Base-by-base conservation (phyloP, 2,888 invertebrate genomes). In the Tetrapedia diversipes region DNA sequence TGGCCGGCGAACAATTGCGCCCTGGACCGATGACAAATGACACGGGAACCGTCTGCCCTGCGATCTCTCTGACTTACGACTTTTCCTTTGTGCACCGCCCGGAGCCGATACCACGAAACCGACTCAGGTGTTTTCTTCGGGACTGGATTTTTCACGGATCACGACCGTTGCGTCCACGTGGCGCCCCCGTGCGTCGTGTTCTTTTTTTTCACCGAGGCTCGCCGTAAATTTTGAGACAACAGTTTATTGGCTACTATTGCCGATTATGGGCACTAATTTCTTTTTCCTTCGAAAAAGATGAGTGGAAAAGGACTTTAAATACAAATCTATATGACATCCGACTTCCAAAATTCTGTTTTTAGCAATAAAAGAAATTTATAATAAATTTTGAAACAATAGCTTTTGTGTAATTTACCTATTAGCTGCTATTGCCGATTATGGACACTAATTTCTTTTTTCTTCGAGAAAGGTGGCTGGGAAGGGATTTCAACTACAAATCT, bases 11-110 rank as follows among this genome's bases (percentile, higher is more conserved):
- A 90, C 87, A 89, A 90, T 89, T 83, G 87, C 85, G 82, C 59
- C 83, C 79, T 81, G 83, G 83, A 79, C 81, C 88, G 89, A 90
- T 90, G 90, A 90, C 90, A 90, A 90, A 90, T 89, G 89, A 89
- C 83, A 75, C 78, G 75, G 78, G 81, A 83, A 73, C 79, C 84
- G 83, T 84, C 86, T 76, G 83, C 77, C 78, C 86, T 76, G 83
- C 77, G 77, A 85, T 77, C 82, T 70, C 85, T 66, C 78, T 82
- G 83, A 86, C 86, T 86, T 86, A 86, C 83, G 81, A 82, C 82
- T 78, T 76, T 84, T 84, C 82, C 83, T 84, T 86, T 86, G 86
- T 86, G 72, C 57, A 4, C 45, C 6, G 47, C 49, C 22, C n/a
- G 41, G 32, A 22, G 45, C 71, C 83, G 82, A 82, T 84, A 81